Percentiles rank a stretch among this genome's conserved stretches.
Conservation (phyloP, 2,113 vertebrate species). For the Onychostruthus taczanowskii region DNA sequence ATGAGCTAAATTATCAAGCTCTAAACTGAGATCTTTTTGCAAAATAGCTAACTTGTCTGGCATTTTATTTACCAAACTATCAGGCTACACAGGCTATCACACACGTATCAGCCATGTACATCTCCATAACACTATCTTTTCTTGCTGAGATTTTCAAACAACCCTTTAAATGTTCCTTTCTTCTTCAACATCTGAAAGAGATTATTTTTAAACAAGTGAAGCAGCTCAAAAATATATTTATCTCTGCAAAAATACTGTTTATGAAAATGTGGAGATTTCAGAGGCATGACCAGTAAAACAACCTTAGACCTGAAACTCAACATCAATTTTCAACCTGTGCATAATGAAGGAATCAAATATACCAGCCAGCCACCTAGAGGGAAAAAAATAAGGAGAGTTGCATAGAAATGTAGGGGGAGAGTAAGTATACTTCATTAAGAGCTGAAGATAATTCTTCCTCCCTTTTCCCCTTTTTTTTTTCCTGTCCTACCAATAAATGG, state of each 20-base stretch:
- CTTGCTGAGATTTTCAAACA: not conserved
- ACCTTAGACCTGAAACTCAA: not conserved
- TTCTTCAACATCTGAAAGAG: fast-evolving
- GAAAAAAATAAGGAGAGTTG: not conserved
- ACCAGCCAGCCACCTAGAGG: not conserved
- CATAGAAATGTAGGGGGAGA: not conserved
- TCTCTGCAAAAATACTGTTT: not conserved
- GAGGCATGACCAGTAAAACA: not conserved
- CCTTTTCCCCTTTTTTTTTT: not conserved
- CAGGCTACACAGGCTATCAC: not conserved
- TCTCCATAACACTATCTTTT: not conserved
- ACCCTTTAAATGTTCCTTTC: not conserved
- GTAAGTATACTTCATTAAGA: not conserved
- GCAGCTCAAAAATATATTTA: not conserved
- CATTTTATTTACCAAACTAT: not conserved
- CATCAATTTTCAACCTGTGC: not conserved
- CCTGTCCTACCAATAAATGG: not conserved
- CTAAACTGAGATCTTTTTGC: not conserved
- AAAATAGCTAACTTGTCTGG: not conserved
- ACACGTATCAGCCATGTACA: not conserved
- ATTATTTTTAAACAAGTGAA: not conserved
- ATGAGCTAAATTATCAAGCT: not conserved
- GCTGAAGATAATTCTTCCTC: not conserved
- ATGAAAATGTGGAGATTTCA: not conserved
- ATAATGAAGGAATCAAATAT: not conserved